These are phyloP conservation scores for Hirtodrosophila confusa DNA, from an alignment of 2,888 invertebrate species.

Conservation along the genomic window DNA sequence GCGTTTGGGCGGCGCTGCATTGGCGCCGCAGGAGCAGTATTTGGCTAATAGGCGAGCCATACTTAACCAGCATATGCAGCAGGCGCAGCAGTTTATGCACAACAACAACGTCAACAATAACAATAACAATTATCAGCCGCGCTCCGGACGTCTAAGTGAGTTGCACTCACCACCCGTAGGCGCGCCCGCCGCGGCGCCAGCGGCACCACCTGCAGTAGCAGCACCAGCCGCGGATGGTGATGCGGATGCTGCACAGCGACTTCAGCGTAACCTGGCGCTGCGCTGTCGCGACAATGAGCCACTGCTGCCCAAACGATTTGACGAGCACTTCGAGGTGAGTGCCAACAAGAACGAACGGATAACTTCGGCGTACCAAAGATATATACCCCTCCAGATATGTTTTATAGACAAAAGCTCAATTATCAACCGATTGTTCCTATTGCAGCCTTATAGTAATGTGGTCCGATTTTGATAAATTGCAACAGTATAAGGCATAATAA, in stretches of 20 bases:
- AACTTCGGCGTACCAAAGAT: no score
- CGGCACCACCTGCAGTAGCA: constrained; percentile 17
- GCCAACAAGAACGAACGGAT: no score
- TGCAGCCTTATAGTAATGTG: no score
- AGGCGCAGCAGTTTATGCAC: constrained; percentile 75
- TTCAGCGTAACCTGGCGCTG: constrained; percentile 83
- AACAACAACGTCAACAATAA: constrained; percentile 78
- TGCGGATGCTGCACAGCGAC: constrained; percentile 82
- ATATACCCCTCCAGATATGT: no score
- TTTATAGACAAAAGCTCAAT: no score
- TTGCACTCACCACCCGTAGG: constrained; percentile 64
- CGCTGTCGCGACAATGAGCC: constrained; percentile 83
- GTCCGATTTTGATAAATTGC: no score
- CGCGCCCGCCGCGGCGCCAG: constrained; percentile 29
- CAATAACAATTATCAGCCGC: constrained; percentile 78
- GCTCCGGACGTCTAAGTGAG: constrained; percentile 75
- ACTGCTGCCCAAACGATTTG: constrained; percentile 82
- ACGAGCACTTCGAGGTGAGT: constrained; percentile 83
- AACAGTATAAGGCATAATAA: no score
- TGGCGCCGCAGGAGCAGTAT: constrained; percentile 79
- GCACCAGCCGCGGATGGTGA: constrained; percentile 62
- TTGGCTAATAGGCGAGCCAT: constrained; percentile 81
- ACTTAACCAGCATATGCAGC: constrained; percentile 78
- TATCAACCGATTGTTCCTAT: no score
- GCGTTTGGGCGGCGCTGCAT: constrained; percentile 62